phyloP scores from a whole-genome alignment of 2,888 invertebrate genomes.

The Aspidiotus destructor region DNA sequence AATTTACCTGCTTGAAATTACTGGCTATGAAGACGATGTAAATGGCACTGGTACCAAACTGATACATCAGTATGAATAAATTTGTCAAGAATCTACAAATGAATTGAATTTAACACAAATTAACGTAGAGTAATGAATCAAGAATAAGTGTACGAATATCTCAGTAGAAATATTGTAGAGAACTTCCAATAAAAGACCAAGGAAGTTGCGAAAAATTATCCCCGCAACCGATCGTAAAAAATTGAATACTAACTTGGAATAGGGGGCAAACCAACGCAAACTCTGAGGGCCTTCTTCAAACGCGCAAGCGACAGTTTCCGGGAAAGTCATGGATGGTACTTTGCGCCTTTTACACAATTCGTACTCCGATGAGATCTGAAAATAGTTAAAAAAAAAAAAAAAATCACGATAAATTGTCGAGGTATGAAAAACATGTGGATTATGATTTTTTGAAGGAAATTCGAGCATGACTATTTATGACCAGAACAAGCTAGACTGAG shows the following conservation, averaged over 20 bases:
- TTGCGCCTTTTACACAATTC: slow-evolving; percentile 44
- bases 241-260: slow-evolving; percentile 29
- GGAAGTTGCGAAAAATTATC: neutral
- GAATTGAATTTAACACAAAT: slow-evolving; percentile 4
- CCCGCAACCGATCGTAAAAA: neutral
- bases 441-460: no score
- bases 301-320: slow-evolving; percentile 66
- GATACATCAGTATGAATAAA: slow-evolving; percentile 69
- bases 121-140: no score
- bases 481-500: no score
- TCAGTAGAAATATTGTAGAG: neutral
- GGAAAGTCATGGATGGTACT: slow-evolving; percentile 62
- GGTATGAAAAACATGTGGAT: no score
- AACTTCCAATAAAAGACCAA: neutral
- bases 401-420: no score
- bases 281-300: slow-evolving; percentile 63
- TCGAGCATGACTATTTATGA: no score
- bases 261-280: slow-evolving; percentile 36
- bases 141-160: neutral
- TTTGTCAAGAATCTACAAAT: slow-evolving; percentile 59
- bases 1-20: slow-evolving; percentile 54
- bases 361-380: slow-evolving; percentile 57
- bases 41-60: slow-evolving; percentile 91
- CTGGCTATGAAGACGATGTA: slow-evolving; percentile 88
- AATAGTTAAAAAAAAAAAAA: no score